Conservation (phyloP, 1,140 invertebrate species). For the Trichonephila clavipes region DNA sequence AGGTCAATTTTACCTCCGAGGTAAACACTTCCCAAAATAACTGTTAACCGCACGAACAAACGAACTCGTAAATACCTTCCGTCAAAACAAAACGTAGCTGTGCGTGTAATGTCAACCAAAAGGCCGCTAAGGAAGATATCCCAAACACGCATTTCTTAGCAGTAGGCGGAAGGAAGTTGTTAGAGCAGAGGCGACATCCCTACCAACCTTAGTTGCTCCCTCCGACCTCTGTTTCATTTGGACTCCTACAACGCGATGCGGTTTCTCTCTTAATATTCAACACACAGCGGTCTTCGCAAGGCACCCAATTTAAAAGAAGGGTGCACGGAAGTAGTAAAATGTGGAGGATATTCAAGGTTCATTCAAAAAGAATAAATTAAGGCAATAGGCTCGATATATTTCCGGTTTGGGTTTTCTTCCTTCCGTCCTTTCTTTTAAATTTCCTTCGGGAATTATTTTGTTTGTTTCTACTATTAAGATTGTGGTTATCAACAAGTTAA, state of each 20-base stretch:
- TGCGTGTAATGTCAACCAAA: conserved; percentile 12
- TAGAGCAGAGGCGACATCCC: conserved; percentile 23
- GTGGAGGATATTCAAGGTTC: neutral
- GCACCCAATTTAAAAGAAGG: neutral
- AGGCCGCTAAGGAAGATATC: conserved; percentile 15
- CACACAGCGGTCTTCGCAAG: neutral
- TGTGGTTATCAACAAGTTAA: too few relatives aligned
- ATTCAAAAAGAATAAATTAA: conserved; percentile 21
- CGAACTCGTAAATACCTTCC: conserved; percentile 19
- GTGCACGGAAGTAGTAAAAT: neutral
- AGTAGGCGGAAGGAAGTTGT: conserved; percentile 27
- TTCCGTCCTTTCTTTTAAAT: neutral
- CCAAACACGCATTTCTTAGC: neutral
- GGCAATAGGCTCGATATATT: neutral
- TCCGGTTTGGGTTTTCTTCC: conserved; percentile 1
- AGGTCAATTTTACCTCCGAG: neutral
- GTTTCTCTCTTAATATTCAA: neutral
- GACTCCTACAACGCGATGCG: neutral
- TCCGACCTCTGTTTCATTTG: neutral
- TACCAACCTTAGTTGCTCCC: neutral
- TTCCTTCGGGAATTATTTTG: too few relatives aligned
- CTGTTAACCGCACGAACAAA: neutral
- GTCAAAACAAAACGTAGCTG: conserved; percentile 20
- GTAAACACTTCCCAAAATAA: neutral
- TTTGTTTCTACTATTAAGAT: too few relatives aligned